A percentile compares a stretch with the other conserved stretches of the same genome.
Conservation (phyloP, 2,113 vertebrate species). For the Ophthalmolycus amberensis region DNA sequence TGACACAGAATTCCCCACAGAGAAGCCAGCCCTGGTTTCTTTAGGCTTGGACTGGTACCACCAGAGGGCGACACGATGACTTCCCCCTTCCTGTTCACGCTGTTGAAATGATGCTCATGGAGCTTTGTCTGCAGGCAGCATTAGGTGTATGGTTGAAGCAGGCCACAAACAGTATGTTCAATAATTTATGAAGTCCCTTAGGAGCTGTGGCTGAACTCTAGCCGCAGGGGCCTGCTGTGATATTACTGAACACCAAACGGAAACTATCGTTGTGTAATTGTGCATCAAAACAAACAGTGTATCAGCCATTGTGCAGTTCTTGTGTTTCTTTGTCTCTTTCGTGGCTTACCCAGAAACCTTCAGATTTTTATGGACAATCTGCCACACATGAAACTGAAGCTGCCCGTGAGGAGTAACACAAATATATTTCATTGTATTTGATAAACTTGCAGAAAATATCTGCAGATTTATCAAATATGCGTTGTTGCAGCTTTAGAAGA, state of each 20-base stretch:
- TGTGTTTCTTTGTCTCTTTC: slow-evolving; percentile 8
- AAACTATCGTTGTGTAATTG: slow-evolving; percentile 22
- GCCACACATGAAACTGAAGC: background rate
- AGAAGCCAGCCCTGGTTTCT: background rate
- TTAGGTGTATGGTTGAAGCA: slow-evolving; percentile 10
- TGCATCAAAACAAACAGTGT: slow-evolving; percentile 4
- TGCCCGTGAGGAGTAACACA: slow-evolving; percentile 4
- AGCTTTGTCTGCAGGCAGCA: slow-evolving; percentile 16
- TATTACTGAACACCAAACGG: background rate
- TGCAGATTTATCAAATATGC: background rate
- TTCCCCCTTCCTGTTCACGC: background rate
- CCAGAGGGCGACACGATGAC: slow-evolving; percentile 47
- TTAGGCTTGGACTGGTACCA: slow-evolving; percentile 24
- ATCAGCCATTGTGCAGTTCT: background rate
- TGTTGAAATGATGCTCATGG: slow-evolving; percentile 24
- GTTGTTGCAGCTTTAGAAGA: background rate
- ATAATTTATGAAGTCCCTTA: slow-evolving; percentile 26
- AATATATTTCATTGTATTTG: background rate
- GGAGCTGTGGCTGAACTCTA: slow-evolving; percentile 30
- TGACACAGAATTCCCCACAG: background rate
- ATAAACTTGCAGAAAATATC: slow-evolving; percentile 5
- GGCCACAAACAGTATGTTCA: slow-evolving; percentile 29
- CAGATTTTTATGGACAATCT: background rate
- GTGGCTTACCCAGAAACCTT: slow-evolving; percentile 3
- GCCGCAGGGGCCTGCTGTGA: slow-evolving; percentile 11